Percentiles rank a stretch among this genome's conserved stretches.
phyloP scores from a whole-genome alignment of 2,113 vertebrate species.

The Pungitius pungitius region DNA sequence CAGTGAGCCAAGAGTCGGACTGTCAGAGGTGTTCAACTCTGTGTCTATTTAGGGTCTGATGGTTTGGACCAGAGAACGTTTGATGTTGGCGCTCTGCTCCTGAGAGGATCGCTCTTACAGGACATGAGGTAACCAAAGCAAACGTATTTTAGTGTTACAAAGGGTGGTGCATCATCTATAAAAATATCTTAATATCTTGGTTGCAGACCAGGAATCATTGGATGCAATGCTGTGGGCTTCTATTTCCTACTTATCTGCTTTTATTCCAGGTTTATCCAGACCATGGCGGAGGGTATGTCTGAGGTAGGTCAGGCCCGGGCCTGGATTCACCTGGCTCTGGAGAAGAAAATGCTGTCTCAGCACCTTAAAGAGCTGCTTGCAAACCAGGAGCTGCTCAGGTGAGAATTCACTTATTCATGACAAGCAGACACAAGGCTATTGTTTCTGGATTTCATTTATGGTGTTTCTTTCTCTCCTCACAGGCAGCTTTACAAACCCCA shows the following conservation, averaged over 20 bases:
- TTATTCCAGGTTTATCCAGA: constrained; percentile 90
- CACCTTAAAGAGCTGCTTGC: constrained; percentile 94
- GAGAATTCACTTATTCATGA: constrained; percentile 62
- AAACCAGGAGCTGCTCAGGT: constrained; percentile 82
- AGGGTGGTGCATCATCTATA: background rate
- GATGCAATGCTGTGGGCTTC: background rate
- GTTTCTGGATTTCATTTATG: background rate
- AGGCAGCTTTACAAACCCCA: constrained; percentile 97
- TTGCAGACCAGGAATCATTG: background rate
- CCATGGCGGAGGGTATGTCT: constrained; percentile 93
- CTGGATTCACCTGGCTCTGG: constrained; percentile 94
- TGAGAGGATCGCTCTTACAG: constrained; percentile 88
- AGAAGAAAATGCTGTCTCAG: constrained; percentile 97
- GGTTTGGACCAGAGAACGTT: constrained; percentile 85
- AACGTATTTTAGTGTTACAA: background rate
- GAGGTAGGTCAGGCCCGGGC: constrained; percentile 93
- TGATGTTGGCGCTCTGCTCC: constrained; percentile 82
- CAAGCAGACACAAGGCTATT: background rate
- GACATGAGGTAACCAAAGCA: constrained; percentile 90
- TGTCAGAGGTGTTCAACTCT: constrained; percentile 4
- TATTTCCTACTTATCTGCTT: background rate
- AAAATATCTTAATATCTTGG: background rate
- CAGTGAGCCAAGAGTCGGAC: background rate
- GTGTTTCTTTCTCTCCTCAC: constrained; percentile 19
- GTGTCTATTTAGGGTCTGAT: constrained; percentile 77